Evolutionary conservation across 2,113 vertebrate species (phyloP).

Genomic region (Phrynosoma blainvillii): DNA sequence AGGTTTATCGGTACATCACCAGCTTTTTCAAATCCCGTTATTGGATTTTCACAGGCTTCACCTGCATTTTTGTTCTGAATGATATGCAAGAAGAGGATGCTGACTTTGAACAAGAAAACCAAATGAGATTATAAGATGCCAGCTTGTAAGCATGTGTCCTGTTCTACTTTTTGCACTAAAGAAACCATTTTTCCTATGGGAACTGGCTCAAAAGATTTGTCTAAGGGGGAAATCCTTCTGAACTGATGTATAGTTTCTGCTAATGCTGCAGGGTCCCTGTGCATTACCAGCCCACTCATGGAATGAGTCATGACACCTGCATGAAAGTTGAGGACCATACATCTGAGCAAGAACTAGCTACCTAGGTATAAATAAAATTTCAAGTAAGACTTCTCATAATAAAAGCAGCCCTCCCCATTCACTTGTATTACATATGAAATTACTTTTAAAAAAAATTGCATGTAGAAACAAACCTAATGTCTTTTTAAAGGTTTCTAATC

Average conservation of each 20-base stretch:
- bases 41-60: slow-evolving; percentile 61
- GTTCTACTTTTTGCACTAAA: slow-evolving; percentile 21
- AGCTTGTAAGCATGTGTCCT: slow-evolving; percentile 32
- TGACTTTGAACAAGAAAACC: slow-evolving; percentile 56
- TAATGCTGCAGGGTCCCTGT: slow-evolving; percentile 40
- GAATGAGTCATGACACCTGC: slow-evolving; percentile 58
- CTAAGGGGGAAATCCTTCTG: slow-evolving; percentile 18
- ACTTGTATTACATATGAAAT: slow-evolving; percentile 39
- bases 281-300: slow-evolving; percentile 7
- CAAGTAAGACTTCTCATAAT: not conserved
- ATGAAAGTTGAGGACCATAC: slow-evolving; percentile 21
- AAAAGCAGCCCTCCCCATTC: slow-evolving; percentile 39
- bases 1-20: not conserved
- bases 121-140: slow-evolving; percentile 44
- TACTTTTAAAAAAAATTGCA: slow-evolving; percentile 34
- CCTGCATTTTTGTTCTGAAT: slow-evolving; percentile 45
- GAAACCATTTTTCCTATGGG: slow-evolving; percentile 21
- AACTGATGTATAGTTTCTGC: slow-evolving; percentile 5
- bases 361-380: not conserved
- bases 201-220: slow-evolving; percentile 10
- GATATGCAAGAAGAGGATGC: slow-evolving; percentile 36
- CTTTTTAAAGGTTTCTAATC: slow-evolving; percentile 11
- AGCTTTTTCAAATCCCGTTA: slow-evolving; percentile 54
- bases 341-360: not conserved
- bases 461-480: slow-evolving; percentile 24